Evolutionary conservation across 2,888 invertebrate genomes (phyloP), one percentile per base, ranked within the genome.

Genomic region (Callyntrura sp.): DNA sequence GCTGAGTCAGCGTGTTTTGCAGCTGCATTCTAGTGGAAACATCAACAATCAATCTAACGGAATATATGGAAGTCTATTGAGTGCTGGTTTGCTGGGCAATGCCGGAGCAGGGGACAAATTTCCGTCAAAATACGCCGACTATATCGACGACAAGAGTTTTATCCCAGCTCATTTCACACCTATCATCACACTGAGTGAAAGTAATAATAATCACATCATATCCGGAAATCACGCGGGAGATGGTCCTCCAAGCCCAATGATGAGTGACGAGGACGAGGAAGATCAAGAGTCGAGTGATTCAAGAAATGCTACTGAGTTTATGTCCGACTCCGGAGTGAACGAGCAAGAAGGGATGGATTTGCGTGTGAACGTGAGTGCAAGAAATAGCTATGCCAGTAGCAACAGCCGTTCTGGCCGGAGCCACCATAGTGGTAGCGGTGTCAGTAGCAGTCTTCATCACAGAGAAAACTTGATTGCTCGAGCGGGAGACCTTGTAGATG

Each of bases 341-440:
- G 92, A 92, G 48, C 92, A 93, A 60, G 93, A 93, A 91, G 93
- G 93, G n/a, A 93, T 93, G 90, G 93, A 93, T 85, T 62, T 93
- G 14, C 55, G 93, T 45, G 93, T 93, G 28, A 93, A 92, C 65
- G 92, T 92, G 12, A 88, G 91, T 60, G 85, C 82, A 17, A 85
- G 86, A 43, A 88, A 90, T 68, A 91, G 84, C 57, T 79, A 76
- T 70, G 88, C 86, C 65, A 83, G 91, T 84, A 87, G 87, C 85
- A 90, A 88, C 68, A 85, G 88, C 43, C 76, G 85, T 20, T 90
- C 90, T 82, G 79, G 76, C 25, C 62, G 87, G 17, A 87, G 83
- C 78, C 83, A 70, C 87, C 86, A 87, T 68, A 83, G 82, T 55
- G 90, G 82, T n/a, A 85, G 68, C 65, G 65, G 55, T 68, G 62